Conservation (phyloP, 2,888 invertebrate genomes). For the Ophonus ardosiacus region DNA sequence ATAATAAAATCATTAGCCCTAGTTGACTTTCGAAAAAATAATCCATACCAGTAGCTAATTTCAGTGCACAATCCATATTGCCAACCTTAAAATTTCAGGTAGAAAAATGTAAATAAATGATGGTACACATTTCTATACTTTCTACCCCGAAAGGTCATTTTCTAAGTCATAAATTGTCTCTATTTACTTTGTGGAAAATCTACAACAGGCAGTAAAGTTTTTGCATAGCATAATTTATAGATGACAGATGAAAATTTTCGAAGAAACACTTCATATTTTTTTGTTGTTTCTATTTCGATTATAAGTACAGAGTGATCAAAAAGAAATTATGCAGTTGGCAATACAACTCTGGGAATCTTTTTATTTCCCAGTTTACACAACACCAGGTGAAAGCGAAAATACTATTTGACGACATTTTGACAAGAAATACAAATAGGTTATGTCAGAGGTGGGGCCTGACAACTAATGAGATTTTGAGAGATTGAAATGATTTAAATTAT, state of each 20-base stretch:
- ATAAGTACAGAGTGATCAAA: too few relatives aligned
- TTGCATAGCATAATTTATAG: neutral
- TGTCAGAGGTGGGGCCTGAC: too few relatives aligned
- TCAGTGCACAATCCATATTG: neutral
- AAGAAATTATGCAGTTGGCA: too few relatives aligned
- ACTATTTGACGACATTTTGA: too few relatives aligned
- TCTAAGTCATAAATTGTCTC: slow-evolving; percentile 48
- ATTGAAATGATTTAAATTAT: too few relatives aligned
- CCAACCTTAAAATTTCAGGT: neutral
- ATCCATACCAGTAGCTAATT: neutral
- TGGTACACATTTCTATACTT: slow-evolving; percentile 8
- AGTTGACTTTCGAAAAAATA: slow-evolving; percentile 47
- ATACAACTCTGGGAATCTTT: too few relatives aligned
- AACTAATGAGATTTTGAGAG: too few relatives aligned
- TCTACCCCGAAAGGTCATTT: slow-evolving; percentile 40
- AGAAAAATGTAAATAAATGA: slow-evolving; percentile 22
- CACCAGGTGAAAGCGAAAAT: too few relatives aligned
- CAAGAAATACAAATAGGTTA: too few relatives aligned
- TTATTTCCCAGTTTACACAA: too few relatives aligned
- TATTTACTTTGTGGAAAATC: slow-evolving; percentile 20
- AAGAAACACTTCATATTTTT: neutral
- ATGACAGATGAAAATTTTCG: neutral
- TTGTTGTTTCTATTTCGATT: too few relatives aligned
- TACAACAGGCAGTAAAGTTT: slow-evolving; percentile 21
- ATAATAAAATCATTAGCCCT: slow-evolving; percentile 50